Conservation (phyloP, 2,888 invertebrate species). For the Hipparchia sbordonii region DNA sequence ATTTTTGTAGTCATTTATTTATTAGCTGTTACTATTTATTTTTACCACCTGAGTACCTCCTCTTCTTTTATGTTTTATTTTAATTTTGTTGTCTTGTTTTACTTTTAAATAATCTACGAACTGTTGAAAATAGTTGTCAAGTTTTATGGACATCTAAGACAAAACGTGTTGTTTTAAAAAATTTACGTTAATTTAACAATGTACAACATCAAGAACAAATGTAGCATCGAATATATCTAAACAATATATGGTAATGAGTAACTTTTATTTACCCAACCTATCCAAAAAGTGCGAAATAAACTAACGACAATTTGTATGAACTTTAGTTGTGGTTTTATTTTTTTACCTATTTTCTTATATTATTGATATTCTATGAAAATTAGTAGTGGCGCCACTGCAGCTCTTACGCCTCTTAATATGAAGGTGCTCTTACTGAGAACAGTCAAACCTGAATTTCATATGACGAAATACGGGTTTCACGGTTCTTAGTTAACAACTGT, state of each 20-base stretch:
- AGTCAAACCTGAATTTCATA: too few relatives aligned
- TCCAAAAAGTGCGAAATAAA: conserved; percentile 7
- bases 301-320: not conserved
- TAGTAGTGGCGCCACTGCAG: too few relatives aligned
- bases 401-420: too few relatives aligned
- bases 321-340: conserved; percentile 4
- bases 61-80: conserved; percentile 60
- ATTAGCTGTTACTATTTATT: conserved; percentile 68
- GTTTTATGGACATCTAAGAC: conserved; percentile 20
- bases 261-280: conserved; percentile 31
- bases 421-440: too few relatives aligned
- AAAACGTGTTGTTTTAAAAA: conserved; percentile 21
- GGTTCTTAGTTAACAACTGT: too few relatives aligned
- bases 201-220: conserved; percentile 44
- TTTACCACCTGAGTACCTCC: conserved; percentile 81
- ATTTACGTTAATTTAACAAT: conserved; percentile 34
- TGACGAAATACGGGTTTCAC: too few relatives aligned
- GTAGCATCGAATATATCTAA: conserved; percentile 40
- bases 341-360: not conserved
- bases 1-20: conserved; percentile 60
- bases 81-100: conserved; percentile 43
- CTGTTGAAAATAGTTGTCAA: conserved; percentile 45
- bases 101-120: conserved; percentile 46
- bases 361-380: too few relatives aligned
- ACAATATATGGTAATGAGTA: conserved; percentile 31